Evolutionary conservation across 2,888 invertebrate genomes (phyloP), one percentile per base, ranked within the genome.

Genomic region (Mythimna loreyi): DNA sequence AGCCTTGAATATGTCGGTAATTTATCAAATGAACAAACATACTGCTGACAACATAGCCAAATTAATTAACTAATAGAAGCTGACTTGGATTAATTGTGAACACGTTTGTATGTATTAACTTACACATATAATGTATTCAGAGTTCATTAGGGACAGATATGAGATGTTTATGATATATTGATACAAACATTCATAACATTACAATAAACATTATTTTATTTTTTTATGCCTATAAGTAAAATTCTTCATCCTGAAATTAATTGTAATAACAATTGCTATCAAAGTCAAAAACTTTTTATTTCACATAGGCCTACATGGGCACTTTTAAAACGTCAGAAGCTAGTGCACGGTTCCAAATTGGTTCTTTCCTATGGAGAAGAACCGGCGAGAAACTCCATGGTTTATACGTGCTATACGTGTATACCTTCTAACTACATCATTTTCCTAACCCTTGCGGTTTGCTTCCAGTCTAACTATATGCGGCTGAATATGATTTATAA

Each of bases 41-140:
- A 53, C 49, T 30, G 25, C 49, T 49, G 75, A 36, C 69, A 63
- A 66, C 56, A 61, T 63, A 66, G 36, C 47, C 53, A 49, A 71
- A 79, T 69, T 75, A 78, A 78, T 78, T 63, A 75, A 66, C 60
- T 64, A 67, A 70, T 55, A 53, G 75, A 23, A 74, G 50, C n/a
- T 53, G 68, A 65, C 64, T 69, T 36, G 60, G 64, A 75, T 78
- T 67, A 75, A 80, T 75, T 40, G 52, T 47, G 59, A 43, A 33
- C 58, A 30, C 49, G 58, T 52, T 59, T 59, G n/a, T 52, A 16
- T 60, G 25, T 52, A 59, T 67, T 61, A 50, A 30, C 19, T 45
- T 50, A 45, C 72, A 56, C 25, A 59, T 16, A 50, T 59, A 19
- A 56, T 59, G 60, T 59, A 71, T 78, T 30, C 16, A 21, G 57